Percentiles rank a stretch among this genome's conserved stretches.
phyloP scores from a whole-genome alignment of 1,140 invertebrate genomes.

The Drosophila virilis region DNA sequence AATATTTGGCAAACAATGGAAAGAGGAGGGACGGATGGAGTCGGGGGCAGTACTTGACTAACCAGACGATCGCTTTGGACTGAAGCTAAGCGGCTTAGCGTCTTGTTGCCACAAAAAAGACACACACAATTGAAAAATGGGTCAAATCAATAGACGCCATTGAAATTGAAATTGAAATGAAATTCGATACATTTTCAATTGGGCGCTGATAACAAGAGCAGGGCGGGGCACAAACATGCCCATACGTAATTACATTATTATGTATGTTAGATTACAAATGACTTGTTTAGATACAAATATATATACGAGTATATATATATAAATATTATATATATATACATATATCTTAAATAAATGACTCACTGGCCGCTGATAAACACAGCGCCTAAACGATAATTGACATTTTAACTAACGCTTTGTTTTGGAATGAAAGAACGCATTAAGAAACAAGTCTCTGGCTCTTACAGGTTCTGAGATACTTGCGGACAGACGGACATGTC shows the following conservation, averaged over 20 bases:
- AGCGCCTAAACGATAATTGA: too few species aligned
- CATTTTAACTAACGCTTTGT: too few species aligned
- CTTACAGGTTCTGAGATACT: too few species aligned
- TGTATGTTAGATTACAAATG: not conserved
- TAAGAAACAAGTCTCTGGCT: too few species aligned
- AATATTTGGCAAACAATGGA: slow-evolving; percentile 4
- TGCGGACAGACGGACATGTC: too few species aligned
- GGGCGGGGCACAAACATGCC: slow-evolving; percentile 2
- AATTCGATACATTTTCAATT: slow-evolving; percentile 68
- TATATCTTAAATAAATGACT: too few species aligned
- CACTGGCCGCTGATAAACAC: too few species aligned
- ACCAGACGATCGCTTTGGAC: slow-evolving; percentile 34
- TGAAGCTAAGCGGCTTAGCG: slow-evolving; percentile 68
- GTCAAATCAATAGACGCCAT: slow-evolving; percentile 65
- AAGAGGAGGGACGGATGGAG: not conserved
- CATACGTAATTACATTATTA: not conserved
- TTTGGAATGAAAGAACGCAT: too few species aligned
- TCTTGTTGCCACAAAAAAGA: slow-evolving; percentile 42
- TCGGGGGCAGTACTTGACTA: not conserved
- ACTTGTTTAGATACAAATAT: not conserved
- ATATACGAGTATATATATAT: not conserved
- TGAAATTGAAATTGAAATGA: slow-evolving; percentile 66
- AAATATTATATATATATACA: not conserved
- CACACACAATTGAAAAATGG: slow-evolving; percentile 49
- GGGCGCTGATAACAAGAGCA: slow-evolving; percentile 18